A percentile compares a stretch with the other conserved stretches of the same genome.
phyloP scores from a whole-genome alignment of 2,888 invertebrate species.

The Agrochola circellaris region DNA sequence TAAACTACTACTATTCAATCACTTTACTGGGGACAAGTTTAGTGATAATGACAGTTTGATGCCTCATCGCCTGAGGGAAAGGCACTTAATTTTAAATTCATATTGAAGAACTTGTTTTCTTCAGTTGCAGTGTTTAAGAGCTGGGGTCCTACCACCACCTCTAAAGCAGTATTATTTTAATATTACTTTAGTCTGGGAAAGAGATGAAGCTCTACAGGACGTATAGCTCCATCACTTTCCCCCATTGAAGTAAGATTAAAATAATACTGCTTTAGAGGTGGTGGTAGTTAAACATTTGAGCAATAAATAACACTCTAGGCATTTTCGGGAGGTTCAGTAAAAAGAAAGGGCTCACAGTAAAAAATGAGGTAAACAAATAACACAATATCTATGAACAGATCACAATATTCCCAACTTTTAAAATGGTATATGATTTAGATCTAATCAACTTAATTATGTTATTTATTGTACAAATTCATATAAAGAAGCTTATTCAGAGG shows the following conservation, averaged over 20 bases:
- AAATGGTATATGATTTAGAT: not conserved
- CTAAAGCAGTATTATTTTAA: no score
- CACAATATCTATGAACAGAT: not conserved
- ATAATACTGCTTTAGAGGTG: not conserved
- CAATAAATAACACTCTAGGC: conserved; percentile 1
- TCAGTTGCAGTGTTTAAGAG: not conserved
- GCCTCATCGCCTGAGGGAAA: conserved; percentile 16
- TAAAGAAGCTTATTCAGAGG: not conserved
- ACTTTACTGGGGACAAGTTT: conserved; percentile 8
- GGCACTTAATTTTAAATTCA: conserved; percentile 5
- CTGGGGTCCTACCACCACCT: no score
- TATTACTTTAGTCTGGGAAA: no score
- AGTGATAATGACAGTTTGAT: conserved; percentile 26
- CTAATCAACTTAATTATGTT: not conserved
- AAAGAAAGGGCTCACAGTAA: no score
- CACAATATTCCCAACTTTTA: not conserved
- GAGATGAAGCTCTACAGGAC: no score
- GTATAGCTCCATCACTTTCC: no score
- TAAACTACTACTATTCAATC: conserved; percentile 15
- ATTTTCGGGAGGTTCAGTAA: not conserved
- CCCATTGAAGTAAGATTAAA: no score
- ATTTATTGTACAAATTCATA: not conserved
- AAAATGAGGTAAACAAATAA: not conserved
- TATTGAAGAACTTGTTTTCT: conserved; percentile 17
- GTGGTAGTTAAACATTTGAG: not conserved